A percentile compares a stretch with the other conserved stretches of the same genome.
phyloP scores from a whole-genome alignment of 2,113 vertebrate species.

The Axis porcinus region DNA sequence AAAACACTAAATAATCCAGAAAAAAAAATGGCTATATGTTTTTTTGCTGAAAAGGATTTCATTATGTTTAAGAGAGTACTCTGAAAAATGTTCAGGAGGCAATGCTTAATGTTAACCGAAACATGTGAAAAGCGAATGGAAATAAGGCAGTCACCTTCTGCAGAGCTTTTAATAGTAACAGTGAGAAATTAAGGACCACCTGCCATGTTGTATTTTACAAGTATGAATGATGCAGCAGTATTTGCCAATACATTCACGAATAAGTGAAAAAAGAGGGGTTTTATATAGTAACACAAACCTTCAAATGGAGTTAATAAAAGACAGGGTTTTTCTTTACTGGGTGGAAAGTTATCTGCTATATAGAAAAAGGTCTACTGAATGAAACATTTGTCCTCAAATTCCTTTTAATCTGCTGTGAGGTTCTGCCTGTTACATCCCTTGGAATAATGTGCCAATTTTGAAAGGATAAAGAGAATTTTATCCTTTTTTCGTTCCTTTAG shows the following conservation, averaged over 20 bases:
- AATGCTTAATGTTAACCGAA: slow-evolving; percentile 7
- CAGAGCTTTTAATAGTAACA: slow-evolving; percentile 50
- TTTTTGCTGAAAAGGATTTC: neutral
- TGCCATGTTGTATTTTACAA: slow-evolving; percentile 64
- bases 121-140: slow-evolving; percentile 27
- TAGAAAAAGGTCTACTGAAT: slow-evolving; percentile 87
- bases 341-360: slow-evolving; percentile 88
- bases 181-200: slow-evolving; percentile 11
- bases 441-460: slow-evolving; percentile 84
- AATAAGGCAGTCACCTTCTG: neutral
- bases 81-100: neutral
- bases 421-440: slow-evolving; percentile 81
- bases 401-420: slow-evolving; percentile 79
- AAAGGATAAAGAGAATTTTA: slow-evolving; percentile 80
- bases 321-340: slow-evolving; percentile 86
- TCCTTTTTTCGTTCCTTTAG: slow-evolving; percentile 77
- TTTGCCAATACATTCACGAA: slow-evolving; percentile 54
- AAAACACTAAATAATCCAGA: neutral
- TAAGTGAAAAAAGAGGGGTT: slow-evolving; percentile 45
- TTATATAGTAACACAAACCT: slow-evolving; percentile 73
- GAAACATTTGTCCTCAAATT: slow-evolving; percentile 86
- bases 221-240: slow-evolving; percentile 21
- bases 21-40: neutral
- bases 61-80: neutral
- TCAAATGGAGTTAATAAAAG: slow-evolving; percentile 84